These are phyloP conservation scores for Triplophysa yarkandensis DNA, from an alignment of 2,797 vertebrate species.

Conservation along the genomic window DNA sequence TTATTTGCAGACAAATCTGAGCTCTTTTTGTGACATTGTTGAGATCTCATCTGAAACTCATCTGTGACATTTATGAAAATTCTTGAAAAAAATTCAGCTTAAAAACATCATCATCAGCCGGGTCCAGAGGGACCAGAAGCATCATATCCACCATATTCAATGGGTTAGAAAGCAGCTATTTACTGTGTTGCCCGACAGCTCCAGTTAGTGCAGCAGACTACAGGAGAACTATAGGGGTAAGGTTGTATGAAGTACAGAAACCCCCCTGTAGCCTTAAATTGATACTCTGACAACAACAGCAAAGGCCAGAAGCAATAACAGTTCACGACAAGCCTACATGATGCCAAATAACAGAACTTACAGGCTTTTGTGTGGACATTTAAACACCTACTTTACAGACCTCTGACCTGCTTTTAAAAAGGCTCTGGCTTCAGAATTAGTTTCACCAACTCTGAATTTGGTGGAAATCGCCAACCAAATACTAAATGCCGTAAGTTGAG, in stretches of 20 bases:
- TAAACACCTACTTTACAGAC: slow-evolving; percentile 14
- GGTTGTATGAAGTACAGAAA: not conserved
- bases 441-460: slow-evolving; percentile 10
- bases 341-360: slow-evolving; percentile 4
- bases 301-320: slow-evolving; percentile 15
- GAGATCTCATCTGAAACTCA: too few species aligned
- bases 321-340: slow-evolving; percentile 15
- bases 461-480: slow-evolving; percentile 1
- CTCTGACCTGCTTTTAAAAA: slow-evolving; percentile 20
- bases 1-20: too few species aligned
- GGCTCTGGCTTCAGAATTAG: not conserved
- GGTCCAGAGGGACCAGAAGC: too few species aligned
- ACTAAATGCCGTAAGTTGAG: slow-evolving; percentile 5
- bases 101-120: too few species aligned
- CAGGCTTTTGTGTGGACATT: not conserved
- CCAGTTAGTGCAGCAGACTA: not conserved
- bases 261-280: not conserved
- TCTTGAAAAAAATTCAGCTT: too few species aligned
- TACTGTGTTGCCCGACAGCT: not conserved
- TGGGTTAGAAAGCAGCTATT: not conserved
- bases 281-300: not conserved
- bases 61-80: too few species aligned
- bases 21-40: too few species aligned
- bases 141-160: not conserved
- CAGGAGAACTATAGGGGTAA: not conserved